Percentiles rank a stretch among this genome's conserved stretches.
Conservation (phyloP, 2,888 invertebrate species). For the Chironomus tentans region DNA sequence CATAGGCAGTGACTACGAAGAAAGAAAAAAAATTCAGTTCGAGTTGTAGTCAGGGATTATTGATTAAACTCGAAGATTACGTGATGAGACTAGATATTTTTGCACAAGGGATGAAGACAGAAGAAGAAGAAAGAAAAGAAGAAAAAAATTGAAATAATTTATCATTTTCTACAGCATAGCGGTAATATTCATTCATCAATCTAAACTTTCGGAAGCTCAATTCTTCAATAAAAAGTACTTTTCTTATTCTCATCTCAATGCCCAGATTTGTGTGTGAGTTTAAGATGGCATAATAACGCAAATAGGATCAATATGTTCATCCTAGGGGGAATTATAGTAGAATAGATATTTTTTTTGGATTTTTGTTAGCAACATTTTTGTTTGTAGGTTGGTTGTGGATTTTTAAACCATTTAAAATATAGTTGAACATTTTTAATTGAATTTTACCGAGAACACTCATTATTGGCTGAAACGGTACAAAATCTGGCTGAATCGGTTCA, state of each 20-base stretch:
- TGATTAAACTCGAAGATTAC: conserved; percentile 23
- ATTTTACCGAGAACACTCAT: too few relatives aligned
- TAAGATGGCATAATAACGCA: background rate
- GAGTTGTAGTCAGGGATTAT: background rate
- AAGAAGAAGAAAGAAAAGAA: background rate
- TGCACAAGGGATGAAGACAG: background rate
- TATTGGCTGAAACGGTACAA: too few relatives aligned
- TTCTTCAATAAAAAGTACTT: background rate
- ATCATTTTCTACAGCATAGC: background rate
- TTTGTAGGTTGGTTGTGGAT: too few relatives aligned
- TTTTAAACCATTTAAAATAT: too few relatives aligned
- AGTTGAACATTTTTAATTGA: too few relatives aligned
- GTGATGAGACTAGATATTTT: conserved; percentile 15
- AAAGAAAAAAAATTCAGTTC: background rate
- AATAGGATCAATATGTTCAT: background rate
- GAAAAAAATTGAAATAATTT: conserved; percentile 2
- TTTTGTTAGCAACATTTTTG: too few relatives aligned
- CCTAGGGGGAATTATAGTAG: background rate
- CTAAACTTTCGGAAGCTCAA: background rate
- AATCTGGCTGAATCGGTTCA: too few relatives aligned
- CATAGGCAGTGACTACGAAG: background rate
- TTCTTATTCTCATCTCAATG: too few relatives aligned
- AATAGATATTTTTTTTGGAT: background rate
- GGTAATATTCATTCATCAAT: background rate
- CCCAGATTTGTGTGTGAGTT: too few relatives aligned